Conservation (phyloP, 2,797 vertebrate species). For the Onychomys leucogaster region DNA sequence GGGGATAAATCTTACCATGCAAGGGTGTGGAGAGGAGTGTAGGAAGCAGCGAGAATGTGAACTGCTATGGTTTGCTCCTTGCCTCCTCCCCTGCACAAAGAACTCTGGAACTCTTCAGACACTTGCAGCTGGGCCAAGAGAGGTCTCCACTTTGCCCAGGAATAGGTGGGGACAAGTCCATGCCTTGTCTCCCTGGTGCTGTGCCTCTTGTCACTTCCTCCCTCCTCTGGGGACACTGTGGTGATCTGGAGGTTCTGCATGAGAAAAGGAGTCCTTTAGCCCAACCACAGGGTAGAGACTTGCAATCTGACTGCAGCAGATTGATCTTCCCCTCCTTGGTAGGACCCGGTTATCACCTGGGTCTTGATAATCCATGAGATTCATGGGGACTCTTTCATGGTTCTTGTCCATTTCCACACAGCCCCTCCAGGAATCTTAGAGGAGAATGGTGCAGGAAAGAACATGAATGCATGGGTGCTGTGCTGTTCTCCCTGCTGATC, state of each 20-base stretch:
- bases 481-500: slow-evolving; percentile 47
- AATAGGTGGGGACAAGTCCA: too few relatives aligned
- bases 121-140: too few relatives aligned
- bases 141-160: too few relatives aligned
- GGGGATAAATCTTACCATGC: slow-evolving; percentile 15
- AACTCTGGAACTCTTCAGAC: neutral
- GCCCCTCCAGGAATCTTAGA: neutral
- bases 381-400: slow-evolving; percentile 44
- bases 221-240: too few relatives aligned
- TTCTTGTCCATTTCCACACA: neutral
- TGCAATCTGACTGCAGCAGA: neutral
- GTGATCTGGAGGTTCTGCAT: too few relatives aligned
- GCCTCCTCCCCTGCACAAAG: neutral
- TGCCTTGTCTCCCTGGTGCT: too few relatives aligned
- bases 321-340: neutral
- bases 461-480: slow-evolving; percentile 10
- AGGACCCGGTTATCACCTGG: slow-evolving; percentile 1
- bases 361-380: slow-evolving; percentile 44
- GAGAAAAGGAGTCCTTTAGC: neutral
- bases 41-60: neutral
- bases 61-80: neutral
- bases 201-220: too few relatives aligned
- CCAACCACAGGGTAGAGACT: neutral
- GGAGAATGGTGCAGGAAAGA: slow-evolving; percentile 14
- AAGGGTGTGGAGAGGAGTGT: neutral